Conservation (phyloP, 2,113 vertebrate genomes). For the Psephotus haematonotus region DNA sequence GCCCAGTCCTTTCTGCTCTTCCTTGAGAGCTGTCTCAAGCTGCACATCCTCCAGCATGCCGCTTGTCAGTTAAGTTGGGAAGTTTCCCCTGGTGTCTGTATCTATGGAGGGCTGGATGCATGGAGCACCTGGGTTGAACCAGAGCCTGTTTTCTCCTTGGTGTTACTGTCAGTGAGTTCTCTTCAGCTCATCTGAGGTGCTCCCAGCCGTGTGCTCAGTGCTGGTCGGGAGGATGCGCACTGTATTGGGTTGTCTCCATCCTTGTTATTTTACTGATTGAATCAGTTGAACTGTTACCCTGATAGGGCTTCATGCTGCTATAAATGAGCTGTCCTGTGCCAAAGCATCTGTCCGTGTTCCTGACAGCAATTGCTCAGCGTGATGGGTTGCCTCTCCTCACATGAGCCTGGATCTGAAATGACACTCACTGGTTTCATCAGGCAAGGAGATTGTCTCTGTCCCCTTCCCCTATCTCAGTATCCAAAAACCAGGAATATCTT, state of each 20-base stretch:
- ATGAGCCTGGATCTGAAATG: neutral
- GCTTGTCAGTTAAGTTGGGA: accelerated
- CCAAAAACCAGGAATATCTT: accelerated
- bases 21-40: neutral
- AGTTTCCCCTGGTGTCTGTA: accelerated
- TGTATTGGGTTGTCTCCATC: neutral
- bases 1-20: neutral
- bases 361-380: neutral
- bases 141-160: neutral
- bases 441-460: neutral
- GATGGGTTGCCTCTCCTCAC: neutral
- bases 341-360: neutral
- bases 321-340: neutral
- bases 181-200: neutral
- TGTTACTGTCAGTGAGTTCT: neutral
- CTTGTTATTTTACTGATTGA: neutral
- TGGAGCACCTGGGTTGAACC: neutral
- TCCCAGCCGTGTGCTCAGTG: neutral
- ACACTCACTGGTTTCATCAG: neutral
- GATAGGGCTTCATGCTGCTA: neutral
- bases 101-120: neutral
- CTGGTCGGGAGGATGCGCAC: neutral
- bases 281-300: neutral
- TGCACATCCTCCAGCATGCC: accelerated
- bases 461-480: neutral